Conservation (phyloP, 2,113 vertebrate genomes). For the Lynx canadensis region DNA sequence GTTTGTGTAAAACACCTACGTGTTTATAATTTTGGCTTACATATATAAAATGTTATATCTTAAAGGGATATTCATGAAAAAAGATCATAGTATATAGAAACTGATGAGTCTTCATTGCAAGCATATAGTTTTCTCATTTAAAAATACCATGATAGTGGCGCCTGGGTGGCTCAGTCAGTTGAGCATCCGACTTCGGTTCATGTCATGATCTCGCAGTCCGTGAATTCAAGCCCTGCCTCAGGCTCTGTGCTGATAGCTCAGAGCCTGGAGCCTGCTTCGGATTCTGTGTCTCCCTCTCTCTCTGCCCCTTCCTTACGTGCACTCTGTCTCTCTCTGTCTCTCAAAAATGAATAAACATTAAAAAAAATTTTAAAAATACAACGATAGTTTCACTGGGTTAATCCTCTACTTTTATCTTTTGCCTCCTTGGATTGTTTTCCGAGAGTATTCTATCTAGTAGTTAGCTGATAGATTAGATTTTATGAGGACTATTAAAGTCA, state of each 20-base stretch:
- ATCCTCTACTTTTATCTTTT: conserved; percentile 21
- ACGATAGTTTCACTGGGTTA: neutral
- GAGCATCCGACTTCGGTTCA: no score
- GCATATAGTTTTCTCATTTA: neutral
- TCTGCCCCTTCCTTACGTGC: no score
- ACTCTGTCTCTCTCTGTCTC: no score
- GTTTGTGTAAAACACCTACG: neutral
- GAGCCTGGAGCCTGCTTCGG: no score
- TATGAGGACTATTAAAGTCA: conserved; percentile 5
- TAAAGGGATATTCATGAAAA: neutral
- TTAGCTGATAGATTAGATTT: conserved; percentile 13
- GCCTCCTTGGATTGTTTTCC: conserved; percentile 25
- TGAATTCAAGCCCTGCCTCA: no score
- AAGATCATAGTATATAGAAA: neutral
- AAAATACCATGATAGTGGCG: neutral
- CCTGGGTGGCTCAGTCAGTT: no score
- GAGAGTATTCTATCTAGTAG: conserved; percentile 8
- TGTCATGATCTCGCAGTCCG: no score
- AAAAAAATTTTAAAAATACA: neutral
- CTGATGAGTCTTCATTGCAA: neutral
- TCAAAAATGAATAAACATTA: no score
- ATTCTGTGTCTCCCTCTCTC: no score
- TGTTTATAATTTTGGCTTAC: neutral
- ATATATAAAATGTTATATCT: neutral
- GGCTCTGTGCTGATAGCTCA: no score